Conservation (phyloP, 1,140 invertebrate species). For the Bombus affinis region DNA sequence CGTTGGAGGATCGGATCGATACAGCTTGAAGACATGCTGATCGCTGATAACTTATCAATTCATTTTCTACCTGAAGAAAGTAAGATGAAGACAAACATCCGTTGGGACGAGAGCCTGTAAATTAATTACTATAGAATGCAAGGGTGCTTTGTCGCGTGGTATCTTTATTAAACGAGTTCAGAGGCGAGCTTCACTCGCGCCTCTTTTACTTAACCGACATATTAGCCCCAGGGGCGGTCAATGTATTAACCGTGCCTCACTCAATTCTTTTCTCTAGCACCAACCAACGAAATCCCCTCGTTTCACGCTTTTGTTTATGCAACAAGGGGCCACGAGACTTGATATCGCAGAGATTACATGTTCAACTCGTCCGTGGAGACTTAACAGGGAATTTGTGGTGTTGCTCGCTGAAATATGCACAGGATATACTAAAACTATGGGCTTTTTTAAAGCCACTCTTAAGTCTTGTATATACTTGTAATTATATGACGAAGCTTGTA, state of each 20-base stretch:
- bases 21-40: too few species aligned
- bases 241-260: conserved; percentile 40
- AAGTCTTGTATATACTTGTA: background rate
- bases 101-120: conserved; percentile 42
- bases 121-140: conserved; percentile 69
- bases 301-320: conserved; percentile 31
- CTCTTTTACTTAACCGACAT: conserved; percentile 70
- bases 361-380: background rate
- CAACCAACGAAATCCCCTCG: conserved; percentile 20
- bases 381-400: conserved; percentile 28
- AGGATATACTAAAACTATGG: background rate
- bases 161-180: conserved; percentile 73
- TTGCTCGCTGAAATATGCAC: conserved; percentile 15
- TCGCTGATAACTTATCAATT: too few species aligned
- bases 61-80: too few species aligned
- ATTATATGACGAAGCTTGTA: too few species aligned
- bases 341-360: conserved; percentile 35
- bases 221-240: conserved; percentile 54
- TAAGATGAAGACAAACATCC: background rate
- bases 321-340: background rate
- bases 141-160: conserved; percentile 55
- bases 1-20: too few species aligned
- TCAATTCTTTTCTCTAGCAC: conserved; percentile 18
- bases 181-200: conserved; percentile 27
- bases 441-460: background rate